Evolutionary conservation across 2,797 vertebrate genomes (phyloP).

Genomic region (Enteromius radiatus): DNA sequence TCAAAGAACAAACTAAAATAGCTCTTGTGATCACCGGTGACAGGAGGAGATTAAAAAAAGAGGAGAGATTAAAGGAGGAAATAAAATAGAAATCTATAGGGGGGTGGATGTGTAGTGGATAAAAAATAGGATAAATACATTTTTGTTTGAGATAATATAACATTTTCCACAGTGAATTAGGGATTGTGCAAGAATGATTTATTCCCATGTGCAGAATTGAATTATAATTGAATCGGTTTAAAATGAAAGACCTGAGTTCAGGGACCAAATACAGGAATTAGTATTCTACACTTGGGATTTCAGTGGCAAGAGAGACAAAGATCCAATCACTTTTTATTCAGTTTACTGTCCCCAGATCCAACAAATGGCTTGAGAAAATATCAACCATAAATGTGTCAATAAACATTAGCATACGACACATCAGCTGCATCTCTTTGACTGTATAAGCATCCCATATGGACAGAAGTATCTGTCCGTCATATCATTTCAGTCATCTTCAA

Average conservation of each 20-base stretch:
- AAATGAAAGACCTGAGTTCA: constrained; percentile 82
- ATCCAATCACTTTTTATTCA: constrained; percentile 62
- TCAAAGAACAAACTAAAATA: constrained; percentile 60
- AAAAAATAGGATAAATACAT: constrained; percentile 51
- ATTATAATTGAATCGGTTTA: constrained; percentile 86
- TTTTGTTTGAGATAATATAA: constrained; percentile 83
- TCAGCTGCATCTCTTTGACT: constrained; percentile 73
- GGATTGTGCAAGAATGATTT: constrained; percentile 82
- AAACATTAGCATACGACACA: constrained; percentile 78
- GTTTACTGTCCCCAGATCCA: constrained; percentile 53
- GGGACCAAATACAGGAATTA: constrained; percentile 85
- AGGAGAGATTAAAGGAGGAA: constrained; percentile 43
- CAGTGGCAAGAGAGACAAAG: constrained; percentile 66
- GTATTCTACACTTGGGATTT: constrained; percentile 86
- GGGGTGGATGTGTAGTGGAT: not conserved
- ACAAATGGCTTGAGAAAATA: constrained; percentile 66
- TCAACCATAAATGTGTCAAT: constrained; percentile 81
- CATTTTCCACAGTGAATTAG: constrained; percentile 82
- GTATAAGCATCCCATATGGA: constrained; percentile 46
- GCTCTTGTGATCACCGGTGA: constrained; percentile 48
- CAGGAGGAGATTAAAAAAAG: constrained; percentile 41
- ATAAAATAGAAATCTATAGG: not conserved
- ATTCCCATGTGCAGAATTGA: constrained; percentile 85
- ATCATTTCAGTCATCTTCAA: constrained; percentile 6
- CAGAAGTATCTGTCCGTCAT: too few species aligned